Base-by-base conservation (phyloP, 1,140 invertebrate species). In the Scaptomyza graminum region DNA sequence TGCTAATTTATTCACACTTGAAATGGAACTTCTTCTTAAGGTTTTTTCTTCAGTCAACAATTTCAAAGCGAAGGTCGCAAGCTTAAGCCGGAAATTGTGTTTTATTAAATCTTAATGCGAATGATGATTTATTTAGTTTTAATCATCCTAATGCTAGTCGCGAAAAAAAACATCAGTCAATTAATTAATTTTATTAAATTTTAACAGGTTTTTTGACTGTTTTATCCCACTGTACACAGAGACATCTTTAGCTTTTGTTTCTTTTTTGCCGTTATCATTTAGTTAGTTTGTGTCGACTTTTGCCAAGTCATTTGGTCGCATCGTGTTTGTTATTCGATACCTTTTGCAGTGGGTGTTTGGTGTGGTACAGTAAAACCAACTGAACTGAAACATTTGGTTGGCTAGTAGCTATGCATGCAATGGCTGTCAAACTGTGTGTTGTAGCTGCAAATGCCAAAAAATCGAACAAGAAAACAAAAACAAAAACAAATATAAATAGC, bases 351-450 rank as follows among this genome's bases (percentile, higher is more conserved):
- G 51, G 50, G 56, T 39, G 56, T 52, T 34, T 22, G 16, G 37
- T 39, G 37, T 39, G 37, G 37, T 39, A 13, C 18, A 28, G 18
- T 8, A 15, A 41, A 46, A 43, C 44, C 16, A 41, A 51, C 13
- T 39, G 28, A 50, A 67, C 37, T 12, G 11, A 39, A 39, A 39
- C 37, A 52, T 39, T 37, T 16, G 18, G 7, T 31, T 34, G 51
- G 41, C 34, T 34, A 12, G 25, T 18, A 18, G 13, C 22, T 25
- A n/a, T 41, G 37, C 5, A 41, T 39, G 39, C 62, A 67, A 41
- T 74, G 28, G 37, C 46, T 69, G 59, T 59, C 59, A 69, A 74
- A 74, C 66, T 74, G 52, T 74, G 43, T 31, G 34, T 34, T 28
- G 55, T 18, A 15, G 52, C 47, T 31, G 28, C 28, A 31, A 31